Percentiles rank a stretch among this genome's conserved stretches.
These are phyloP conservation scores for Adrianichthys oophorus DNA, from an alignment of 2,797 vertebrate species.

Conservation along the genomic window DNA sequence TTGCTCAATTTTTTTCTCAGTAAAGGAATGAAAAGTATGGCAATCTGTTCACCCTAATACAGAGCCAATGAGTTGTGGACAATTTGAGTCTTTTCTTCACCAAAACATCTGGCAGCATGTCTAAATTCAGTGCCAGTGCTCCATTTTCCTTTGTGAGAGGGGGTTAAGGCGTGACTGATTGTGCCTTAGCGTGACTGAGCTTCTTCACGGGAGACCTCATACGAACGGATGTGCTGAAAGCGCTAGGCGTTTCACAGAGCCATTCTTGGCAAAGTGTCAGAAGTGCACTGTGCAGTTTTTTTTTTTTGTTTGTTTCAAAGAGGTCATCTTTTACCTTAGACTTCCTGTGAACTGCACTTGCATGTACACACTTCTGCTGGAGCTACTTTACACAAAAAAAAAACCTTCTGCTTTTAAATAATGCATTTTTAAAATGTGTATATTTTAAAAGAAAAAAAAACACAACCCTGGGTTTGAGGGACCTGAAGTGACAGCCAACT, in stretches of 20 bases:
- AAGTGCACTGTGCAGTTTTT: conserved; percentile 14
- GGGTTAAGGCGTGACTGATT: conserved; percentile 57
- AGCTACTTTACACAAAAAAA: conserved; percentile 12
- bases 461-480: not conserved
- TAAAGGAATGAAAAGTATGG: conserved; percentile 29
- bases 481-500: too few relatives aligned
- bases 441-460: conserved; percentile 12
- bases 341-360: conserved; percentile 3
- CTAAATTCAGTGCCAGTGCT: conserved; percentile 40
- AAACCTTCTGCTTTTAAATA: conserved; percentile 15
- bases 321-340: conserved; percentile 21
- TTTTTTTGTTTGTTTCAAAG: not conserved
- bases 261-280: conserved; percentile 27
- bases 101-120: conserved; percentile 48
- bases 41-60: conserved; percentile 32
- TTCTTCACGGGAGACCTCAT: conserved; percentile 51
- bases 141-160: conserved; percentile 51
- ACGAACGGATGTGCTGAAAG: conserved; percentile 49
- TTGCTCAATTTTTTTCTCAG: conserved; percentile 23
- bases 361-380: conserved; percentile 5
- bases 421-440: conserved; percentile 24
- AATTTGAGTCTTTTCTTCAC: conserved; percentile 35
- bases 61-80: conserved; percentile 26
- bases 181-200: conserved; percentile 50
- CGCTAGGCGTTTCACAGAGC: conserved; percentile 18